Conservation (phyloP, 2,113 vertebrate species). For the Tiliqua scincoides region DNA sequence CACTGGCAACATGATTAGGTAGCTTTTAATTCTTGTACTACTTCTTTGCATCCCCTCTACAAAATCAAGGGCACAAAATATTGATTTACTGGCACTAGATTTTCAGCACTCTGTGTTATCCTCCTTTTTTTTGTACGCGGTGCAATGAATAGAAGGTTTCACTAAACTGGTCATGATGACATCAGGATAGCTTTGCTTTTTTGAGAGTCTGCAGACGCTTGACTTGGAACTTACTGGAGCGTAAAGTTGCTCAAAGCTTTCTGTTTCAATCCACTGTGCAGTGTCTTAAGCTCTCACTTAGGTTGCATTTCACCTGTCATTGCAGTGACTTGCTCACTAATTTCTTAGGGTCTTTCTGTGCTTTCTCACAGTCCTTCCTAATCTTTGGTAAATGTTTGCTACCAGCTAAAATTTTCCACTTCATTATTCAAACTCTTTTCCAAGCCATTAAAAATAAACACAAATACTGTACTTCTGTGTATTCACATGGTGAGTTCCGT, state of each 20-base stretch:
- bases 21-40: not conserved
- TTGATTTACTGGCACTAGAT: not conserved
- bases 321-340: constrained; percentile 12
- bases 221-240: constrained; percentile 1
- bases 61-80: not conserved
- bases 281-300: not conserved
- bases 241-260: not conserved
- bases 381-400: constrained; percentile 10
- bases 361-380: constrained; percentile 21
- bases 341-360: constrained; percentile 28
- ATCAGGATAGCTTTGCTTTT: not conserved
- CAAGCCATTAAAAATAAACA: constrained; percentile 11
- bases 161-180: not conserved
- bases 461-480: not conserved
- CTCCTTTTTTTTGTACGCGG: not conserved
- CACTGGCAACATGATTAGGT: too few relatives aligned
- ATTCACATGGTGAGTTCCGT: not conserved
- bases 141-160: not conserved
- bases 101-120: not conserved
- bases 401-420: constrained; percentile 21
- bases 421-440: not conserved
- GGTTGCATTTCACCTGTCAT: constrained; percentile 40
- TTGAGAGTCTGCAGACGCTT: not conserved
- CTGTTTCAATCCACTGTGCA: not conserved
- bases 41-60: not conserved